Percentiles rank a stretch among this genome's conserved stretches.
These are phyloP conservation scores for Montipora capitata DNA, from an alignment of 92 coral and sea anemone genomes.

Conservation along the genomic window DNA sequence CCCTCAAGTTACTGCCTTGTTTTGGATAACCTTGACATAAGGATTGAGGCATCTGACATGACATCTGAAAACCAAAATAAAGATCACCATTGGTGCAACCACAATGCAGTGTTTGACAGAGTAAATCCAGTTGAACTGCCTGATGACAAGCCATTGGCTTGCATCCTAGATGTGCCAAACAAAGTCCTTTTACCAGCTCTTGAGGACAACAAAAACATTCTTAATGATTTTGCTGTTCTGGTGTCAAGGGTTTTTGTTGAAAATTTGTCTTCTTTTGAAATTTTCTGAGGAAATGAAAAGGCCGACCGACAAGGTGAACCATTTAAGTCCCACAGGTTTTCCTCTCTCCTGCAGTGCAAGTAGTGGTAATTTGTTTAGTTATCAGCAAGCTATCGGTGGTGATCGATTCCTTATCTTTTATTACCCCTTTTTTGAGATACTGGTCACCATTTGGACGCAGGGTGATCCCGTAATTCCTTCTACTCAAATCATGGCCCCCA, in stretches of 20 bases:
- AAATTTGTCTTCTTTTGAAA: constrained; percentile 48
- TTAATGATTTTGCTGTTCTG: constrained; percentile 49
- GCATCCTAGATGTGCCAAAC: constrained; percentile 68
- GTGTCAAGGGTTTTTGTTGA: constrained; percentile 69
- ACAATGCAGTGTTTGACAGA: constrained; percentile 60
- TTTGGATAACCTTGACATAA: constrained; percentile 60
- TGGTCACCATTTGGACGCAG: neutral
- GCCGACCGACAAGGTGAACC: constrained; percentile 42
- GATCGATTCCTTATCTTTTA: neutral
- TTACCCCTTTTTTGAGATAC: neutral
- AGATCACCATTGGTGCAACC: constrained; percentile 78
- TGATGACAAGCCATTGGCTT: constrained; percentile 64
- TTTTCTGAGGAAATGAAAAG: constrained; percentile 41
- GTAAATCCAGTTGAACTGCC: constrained; percentile 35
- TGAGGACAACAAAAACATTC: constrained; percentile 50
- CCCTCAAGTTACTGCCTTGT: constrained; percentile 7
- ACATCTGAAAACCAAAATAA: constrained; percentile 79
- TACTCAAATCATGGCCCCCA: neutral
- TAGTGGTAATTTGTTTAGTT: neutral
- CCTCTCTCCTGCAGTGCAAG: neutral
- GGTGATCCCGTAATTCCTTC: neutral
- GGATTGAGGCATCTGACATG: constrained; percentile 64
- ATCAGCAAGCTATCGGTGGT: neutral
- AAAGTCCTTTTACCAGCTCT: constrained; percentile 50
- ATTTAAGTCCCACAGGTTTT: neutral